Evolutionary conservation across 2,888 invertebrate genomes (phyloP).

Genomic region (Lasius platythorax): DNA sequence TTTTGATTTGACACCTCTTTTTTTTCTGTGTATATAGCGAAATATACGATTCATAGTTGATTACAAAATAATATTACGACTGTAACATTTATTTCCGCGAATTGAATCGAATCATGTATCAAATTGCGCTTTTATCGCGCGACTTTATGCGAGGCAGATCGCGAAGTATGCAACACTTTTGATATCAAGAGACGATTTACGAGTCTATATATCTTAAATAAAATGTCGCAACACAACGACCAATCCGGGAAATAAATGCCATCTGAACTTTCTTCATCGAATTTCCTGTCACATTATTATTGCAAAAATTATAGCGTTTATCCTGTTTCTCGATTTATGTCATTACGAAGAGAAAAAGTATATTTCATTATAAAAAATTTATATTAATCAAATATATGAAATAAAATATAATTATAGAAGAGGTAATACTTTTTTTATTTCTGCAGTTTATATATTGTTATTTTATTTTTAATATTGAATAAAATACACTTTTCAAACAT

Average conservation of each 20-base stretch:
- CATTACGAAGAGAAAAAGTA: background rate
- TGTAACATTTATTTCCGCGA: background rate
- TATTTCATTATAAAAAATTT: slow-evolving; percentile 3
- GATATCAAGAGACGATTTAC: slow-evolving; percentile 31
- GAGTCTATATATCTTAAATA: slow-evolving; percentile 46
- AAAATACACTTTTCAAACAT: background rate
- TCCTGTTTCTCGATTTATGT: too few relatives aligned
- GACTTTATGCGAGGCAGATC: slow-evolving; percentile 12
- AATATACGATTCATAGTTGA: background rate
- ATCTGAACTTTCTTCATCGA: slow-evolving; percentile 30
- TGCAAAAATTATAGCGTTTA: background rate
- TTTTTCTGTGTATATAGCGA: too few relatives aligned
- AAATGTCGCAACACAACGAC: slow-evolving; percentile 6
- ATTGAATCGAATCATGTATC: background rate
- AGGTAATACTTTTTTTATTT: background rate
- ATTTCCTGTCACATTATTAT: background rate
- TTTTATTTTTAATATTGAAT: background rate
- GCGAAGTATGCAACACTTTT: slow-evolving; percentile 11
- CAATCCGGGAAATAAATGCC: slow-evolving; percentile 25
- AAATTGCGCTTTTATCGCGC: background rate
- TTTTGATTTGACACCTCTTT: too few relatives aligned
- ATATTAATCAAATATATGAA: background rate
- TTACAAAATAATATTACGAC: background rate
- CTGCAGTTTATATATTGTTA: background rate
- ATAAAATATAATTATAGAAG: background rate